Evolutionary conservation across 2,113 vertebrate genomes (phyloP).

Genomic region (Apeltes quadracus): DNA sequence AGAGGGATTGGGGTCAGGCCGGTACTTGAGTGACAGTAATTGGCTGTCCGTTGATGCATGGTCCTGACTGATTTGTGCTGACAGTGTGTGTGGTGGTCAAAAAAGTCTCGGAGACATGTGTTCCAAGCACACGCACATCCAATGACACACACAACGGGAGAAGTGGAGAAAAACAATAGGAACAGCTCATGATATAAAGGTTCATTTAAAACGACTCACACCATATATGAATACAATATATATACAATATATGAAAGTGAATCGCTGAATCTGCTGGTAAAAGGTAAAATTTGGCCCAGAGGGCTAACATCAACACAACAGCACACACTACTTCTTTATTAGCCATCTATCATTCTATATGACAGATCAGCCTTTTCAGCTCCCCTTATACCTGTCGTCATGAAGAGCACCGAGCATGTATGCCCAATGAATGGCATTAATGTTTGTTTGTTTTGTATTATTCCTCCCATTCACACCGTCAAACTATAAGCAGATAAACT

Average conservation of each 20-base stretch:
- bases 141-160: background rate
- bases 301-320: background rate
- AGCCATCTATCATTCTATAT: slow-evolving; percentile 29
- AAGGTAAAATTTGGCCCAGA: background rate
- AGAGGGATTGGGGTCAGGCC: background rate
- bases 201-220: background rate
- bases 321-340: background rate
- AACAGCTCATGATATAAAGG: background rate
- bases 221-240: slow-evolving; percentile 3
- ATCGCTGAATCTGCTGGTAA: background rate
- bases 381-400: background rate
- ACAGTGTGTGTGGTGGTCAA: slow-evolving; percentile 18
- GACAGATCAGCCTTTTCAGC: slow-evolving; percentile 16
- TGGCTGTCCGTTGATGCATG: slow-evolving; percentile 38
- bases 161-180: background rate
- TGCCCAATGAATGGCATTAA: background rate
- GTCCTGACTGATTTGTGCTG: slow-evolving; percentile 22
- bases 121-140: background rate
- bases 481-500: background rate
- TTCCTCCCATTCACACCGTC: slow-evolving; percentile 8
- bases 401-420: slow-evolving; percentile 24
- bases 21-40: slow-evolving; percentile 45
- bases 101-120: background rate
- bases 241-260: background rate
- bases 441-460: slow-evolving; percentile 7